phyloP scores from a whole-genome alignment of 2,888 invertebrate species.

The Temnothorax ravouxi region DNA sequence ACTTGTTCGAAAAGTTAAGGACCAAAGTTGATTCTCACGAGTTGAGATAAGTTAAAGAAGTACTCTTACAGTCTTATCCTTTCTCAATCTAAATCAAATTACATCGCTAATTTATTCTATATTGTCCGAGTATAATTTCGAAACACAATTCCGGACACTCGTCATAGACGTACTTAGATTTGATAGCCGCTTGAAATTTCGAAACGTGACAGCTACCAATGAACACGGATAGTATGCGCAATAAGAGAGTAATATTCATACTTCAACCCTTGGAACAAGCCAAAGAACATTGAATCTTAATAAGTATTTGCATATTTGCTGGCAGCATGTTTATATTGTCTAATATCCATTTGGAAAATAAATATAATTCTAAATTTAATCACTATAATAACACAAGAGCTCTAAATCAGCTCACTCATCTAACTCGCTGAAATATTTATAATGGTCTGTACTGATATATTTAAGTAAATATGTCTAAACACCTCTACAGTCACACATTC shows the following conservation, averaged over 20 bases:
- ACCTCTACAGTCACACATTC: not conserved
- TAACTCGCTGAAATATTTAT: slow-evolving; percentile 28
- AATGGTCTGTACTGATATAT: not conserved
- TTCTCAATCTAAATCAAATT: not conserved
- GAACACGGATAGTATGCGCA: slow-evolving; percentile 26
- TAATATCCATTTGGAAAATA: slow-evolving; percentile 62
- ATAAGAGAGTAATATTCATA: slow-evolving; percentile 42
- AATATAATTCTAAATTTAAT: slow-evolving; percentile 56
- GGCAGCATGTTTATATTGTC: slow-evolving; percentile 75
- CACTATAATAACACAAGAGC: slow-evolving; percentile 32
- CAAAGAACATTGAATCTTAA: slow-evolving; percentile 63
- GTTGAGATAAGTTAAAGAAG: not conserved
- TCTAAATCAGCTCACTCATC: slow-evolving; percentile 9
- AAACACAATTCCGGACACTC: not conserved
- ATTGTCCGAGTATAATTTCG: not conserved
- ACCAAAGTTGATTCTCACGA: not conserved
- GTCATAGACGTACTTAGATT: not conserved
- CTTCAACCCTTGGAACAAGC: slow-evolving; percentile 42
- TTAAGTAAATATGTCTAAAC: slow-evolving; percentile 17
- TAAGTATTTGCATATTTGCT: slow-evolving; percentile 65
- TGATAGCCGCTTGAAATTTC: slow-evolving; percentile 5
- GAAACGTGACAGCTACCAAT: not conserved
- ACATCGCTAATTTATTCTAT: not conserved
- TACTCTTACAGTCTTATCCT: not conserved
- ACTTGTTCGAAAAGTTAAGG: slow-evolving; percentile 6